Evolutionary conservation across 2,113 vertebrate species (phyloP).

Genomic region (Dicerorhinus sumatrensis): DNA sequence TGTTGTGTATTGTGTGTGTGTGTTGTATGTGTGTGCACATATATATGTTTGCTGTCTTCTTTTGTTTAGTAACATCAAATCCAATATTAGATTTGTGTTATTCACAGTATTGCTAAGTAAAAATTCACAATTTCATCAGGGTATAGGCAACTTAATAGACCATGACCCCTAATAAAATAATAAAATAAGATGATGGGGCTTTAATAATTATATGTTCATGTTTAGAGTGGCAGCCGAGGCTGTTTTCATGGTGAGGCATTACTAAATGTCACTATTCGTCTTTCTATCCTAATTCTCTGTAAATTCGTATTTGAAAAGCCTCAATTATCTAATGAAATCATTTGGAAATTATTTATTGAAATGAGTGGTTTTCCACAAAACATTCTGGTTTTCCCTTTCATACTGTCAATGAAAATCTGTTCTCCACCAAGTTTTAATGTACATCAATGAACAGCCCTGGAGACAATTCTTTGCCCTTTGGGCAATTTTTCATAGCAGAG

Average conservation of each 20-base stretch:
- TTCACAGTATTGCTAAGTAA: neutral
- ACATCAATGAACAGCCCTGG: conserved; percentile 52
- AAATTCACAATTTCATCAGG: conserved; percentile 1
- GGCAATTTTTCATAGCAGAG: conserved; percentile 51
- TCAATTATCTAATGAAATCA: conserved; percentile 79
- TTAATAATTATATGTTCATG: conserved; percentile 47
- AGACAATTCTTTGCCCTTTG: conserved; percentile 63
- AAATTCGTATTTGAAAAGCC: conserved; percentile 65
- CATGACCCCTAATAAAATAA: conserved; percentile 30
- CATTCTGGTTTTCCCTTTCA: conserved; percentile 66
- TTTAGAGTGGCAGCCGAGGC: neutral
- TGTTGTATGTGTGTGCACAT: neutral
- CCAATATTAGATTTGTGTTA: conserved; percentile 18
- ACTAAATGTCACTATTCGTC: conserved; percentile 50
- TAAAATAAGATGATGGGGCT: conserved; percentile 15
- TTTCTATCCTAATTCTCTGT: conserved; percentile 65
- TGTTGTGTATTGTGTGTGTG: neutral
- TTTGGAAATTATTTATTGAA: conserved; percentile 77
- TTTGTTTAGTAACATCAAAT: conserved; percentile 26
- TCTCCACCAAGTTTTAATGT: conserved; percentile 61
- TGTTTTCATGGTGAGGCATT: neutral
- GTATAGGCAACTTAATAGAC: conserved; percentile 9
- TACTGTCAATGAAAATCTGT: conserved; percentile 58
- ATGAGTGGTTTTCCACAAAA: conserved; percentile 62
- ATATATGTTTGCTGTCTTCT: neutral